Conservation (phyloP, 1,140 invertebrate species). For the Drosophila tristis region DNA sequence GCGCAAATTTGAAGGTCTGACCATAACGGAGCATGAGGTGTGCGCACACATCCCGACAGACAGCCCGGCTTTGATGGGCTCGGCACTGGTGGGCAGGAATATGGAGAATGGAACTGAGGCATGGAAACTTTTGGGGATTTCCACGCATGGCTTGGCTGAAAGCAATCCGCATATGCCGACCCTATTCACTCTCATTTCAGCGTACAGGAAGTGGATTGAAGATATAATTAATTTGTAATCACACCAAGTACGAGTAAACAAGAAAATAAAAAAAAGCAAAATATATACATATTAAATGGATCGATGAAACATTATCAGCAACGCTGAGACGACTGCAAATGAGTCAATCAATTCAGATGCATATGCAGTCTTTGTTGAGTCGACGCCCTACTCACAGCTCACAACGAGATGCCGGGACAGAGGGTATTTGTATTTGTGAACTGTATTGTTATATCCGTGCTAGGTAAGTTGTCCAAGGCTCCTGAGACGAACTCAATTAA, state of each 20-base stretch:
- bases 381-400: no score
- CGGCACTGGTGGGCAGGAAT: background rate
- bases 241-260: background rate
- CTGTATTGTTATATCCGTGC: no score
- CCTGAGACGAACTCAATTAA: background rate
- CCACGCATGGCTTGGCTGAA: background rate
- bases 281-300: no score
- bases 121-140: background rate
- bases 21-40: background rate
- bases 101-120: background rate
- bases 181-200: background rate
- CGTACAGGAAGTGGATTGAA: background rate
- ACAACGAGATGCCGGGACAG: no score
- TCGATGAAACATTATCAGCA: no score
- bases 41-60: constrained; percentile 2
- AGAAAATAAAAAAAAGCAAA: background rate
- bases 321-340: no score
- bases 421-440: no score
- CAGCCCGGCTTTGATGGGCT: background rate
- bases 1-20: background rate
- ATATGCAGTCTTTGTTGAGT: no score
- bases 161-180: background rate
- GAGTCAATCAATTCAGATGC: no score
- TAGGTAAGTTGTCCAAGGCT: no score
- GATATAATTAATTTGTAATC: background rate